phyloP scores from a whole-genome alignment of 2,888 invertebrate species.

The Pecten maximus region DNA sequence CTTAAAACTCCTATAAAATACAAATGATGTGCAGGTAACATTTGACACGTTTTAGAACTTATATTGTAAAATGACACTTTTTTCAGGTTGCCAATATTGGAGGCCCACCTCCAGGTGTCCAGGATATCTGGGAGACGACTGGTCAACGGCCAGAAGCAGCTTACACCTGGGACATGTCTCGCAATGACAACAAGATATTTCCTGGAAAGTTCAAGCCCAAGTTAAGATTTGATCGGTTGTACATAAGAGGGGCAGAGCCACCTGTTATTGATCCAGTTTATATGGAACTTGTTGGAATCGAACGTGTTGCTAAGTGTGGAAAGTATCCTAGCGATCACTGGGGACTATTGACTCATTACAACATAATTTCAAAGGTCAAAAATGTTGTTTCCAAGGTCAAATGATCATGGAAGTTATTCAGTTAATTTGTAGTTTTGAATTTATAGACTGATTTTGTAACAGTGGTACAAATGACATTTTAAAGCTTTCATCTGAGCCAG shows the following conservation, averaged over 20 bases:
- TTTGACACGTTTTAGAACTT: no score
- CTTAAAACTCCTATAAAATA: no score
- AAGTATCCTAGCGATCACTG: constrained; percentile 86
- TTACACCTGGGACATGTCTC: constrained; percentile 86
- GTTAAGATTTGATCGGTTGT: constrained; percentile 85
- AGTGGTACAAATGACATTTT: no score
- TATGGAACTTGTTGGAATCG: constrained; percentile 85
- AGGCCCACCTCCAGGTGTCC: constrained; percentile 82
- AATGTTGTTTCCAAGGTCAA: background rate
- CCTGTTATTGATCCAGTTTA: constrained; percentile 81
- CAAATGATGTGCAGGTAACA: no score
- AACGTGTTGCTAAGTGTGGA: constrained; percentile 83
- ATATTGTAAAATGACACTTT: no score
- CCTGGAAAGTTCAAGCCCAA: constrained; percentile 81
- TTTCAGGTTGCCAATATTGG: constrained; percentile 80
- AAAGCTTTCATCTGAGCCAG: no score
- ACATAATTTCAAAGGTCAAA: constrained; percentile 36
- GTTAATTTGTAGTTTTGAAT: no score
- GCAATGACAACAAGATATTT: constrained; percentile 85
- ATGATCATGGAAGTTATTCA: background rate
- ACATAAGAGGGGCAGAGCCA: constrained; percentile 78
- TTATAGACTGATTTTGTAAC: no score
- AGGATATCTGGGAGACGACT: constrained; percentile 85
- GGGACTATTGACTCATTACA: constrained; percentile 83
- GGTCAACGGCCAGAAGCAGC: constrained; percentile 84